Percentiles rank a stretch among this genome's conserved stretches.
phyloP scores from a whole-genome alignment of 2,888 invertebrate species.

The Nysson spinosus region DNA sequence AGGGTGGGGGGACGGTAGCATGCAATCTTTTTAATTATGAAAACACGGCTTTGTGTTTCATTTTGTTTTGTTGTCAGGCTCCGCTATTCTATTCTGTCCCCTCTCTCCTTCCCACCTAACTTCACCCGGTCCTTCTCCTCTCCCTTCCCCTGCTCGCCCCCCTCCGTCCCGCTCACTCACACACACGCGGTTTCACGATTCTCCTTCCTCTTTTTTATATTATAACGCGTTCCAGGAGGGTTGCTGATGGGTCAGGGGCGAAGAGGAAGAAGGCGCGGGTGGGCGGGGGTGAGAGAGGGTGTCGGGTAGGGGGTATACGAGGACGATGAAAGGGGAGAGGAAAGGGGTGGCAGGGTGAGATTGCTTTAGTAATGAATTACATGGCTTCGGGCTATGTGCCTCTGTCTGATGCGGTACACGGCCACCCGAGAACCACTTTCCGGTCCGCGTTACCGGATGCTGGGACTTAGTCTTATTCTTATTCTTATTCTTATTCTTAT shows the following conservation, averaged over 20 bases:
- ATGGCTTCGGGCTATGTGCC: conserved; percentile 74
- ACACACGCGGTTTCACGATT: too few species aligned
- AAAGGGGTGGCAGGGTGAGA: conserved; percentile 66
- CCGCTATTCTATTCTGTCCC: conserved; percentile 74
- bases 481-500: conserved; percentile 1
- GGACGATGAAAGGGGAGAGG: conserved; percentile 53
- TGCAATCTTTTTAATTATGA: conserved; percentile 78
- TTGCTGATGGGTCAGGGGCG: conserved; percentile 25
- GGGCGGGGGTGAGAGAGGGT: conserved; percentile 43
- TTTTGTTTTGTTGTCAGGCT: conserved; percentile 76
- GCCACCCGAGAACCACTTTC: conserved; percentile 52
- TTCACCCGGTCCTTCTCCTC: conserved; percentile 64
- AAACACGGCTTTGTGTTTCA: conserved; percentile 77
- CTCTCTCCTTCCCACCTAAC: conserved; percentile 53
- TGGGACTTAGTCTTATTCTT: conserved; percentile 45
- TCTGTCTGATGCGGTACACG: conserved; percentile 68
- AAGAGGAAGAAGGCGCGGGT: conserved; percentile 43
- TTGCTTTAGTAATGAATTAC: conserved; percentile 76
- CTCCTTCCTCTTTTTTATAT: conserved; percentile 69
- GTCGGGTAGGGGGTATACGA: conserved; percentile 22
- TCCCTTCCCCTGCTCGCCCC: conserved; percentile 66
- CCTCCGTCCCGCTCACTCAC: too few species aligned
- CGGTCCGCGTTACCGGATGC: conserved; percentile 42
- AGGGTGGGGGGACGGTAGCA: conserved; percentile 66
- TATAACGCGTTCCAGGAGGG: conserved; percentile 61